Percentiles rank a stretch among this genome's conserved stretches.
Evolutionary conservation across 2,797 vertebrate genomes (phyloP).

Genomic region (Takifugu rubripes): DNA sequence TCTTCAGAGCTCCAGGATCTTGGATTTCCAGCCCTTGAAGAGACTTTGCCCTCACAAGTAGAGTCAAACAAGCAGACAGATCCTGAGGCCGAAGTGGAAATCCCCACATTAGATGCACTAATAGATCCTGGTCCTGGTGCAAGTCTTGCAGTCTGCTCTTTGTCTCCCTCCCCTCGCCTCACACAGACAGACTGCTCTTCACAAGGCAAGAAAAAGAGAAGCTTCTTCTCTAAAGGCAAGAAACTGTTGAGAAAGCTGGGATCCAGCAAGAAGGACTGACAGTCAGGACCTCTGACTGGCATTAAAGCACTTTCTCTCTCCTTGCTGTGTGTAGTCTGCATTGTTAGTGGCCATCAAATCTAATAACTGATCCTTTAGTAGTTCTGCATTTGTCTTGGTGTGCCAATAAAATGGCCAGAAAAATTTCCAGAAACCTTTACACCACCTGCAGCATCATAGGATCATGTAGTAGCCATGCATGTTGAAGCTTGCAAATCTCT

Average conservation of each 20-base stretch:
- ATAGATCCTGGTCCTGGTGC: slow-evolving; percentile 2
- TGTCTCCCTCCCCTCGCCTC: slow-evolving; percentile 29
- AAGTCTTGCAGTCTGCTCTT: slow-evolving; percentile 28
- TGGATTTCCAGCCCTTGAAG: slow-evolving; percentile 26
- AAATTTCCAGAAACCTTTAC: slow-evolving; percentile 11
- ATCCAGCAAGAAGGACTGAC: slow-evolving; percentile 85
- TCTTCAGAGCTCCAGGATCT: slow-evolving; percentile 48
- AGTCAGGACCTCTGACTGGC: slow-evolving; percentile 11
- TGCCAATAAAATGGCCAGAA: slow-evolving; percentile 34
- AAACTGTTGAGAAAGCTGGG: slow-evolving; percentile 88
- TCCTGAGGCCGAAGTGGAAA: slow-evolving; percentile 11
- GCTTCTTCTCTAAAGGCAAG: slow-evolving; percentile 91
- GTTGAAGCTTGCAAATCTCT: slow-evolving; percentile 34
- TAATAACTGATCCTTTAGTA: slow-evolving; percentile 33
- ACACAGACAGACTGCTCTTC: slow-evolving; percentile 45
- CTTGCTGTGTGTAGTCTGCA: slow-evolving; percentile 21
- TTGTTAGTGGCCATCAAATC: slow-evolving; percentile 26
- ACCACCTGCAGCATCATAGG: slow-evolving; percentile 24
- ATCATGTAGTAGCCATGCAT: slow-evolving; percentile 53
- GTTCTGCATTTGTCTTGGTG: slow-evolving; percentile 49
- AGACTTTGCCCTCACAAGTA: slow-evolving; percentile 12
- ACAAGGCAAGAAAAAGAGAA: slow-evolving; percentile 81
- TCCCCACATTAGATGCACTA: slow-evolving; percentile 1
- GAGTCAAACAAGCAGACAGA: slow-evolving; percentile 24
- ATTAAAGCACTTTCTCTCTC: slow-evolving; percentile 66